These are phyloP conservation scores for Xanthorhoe spadicearia DNA, from an alignment of 2,888 invertebrate genomes.

Conservation along the genomic window DNA sequence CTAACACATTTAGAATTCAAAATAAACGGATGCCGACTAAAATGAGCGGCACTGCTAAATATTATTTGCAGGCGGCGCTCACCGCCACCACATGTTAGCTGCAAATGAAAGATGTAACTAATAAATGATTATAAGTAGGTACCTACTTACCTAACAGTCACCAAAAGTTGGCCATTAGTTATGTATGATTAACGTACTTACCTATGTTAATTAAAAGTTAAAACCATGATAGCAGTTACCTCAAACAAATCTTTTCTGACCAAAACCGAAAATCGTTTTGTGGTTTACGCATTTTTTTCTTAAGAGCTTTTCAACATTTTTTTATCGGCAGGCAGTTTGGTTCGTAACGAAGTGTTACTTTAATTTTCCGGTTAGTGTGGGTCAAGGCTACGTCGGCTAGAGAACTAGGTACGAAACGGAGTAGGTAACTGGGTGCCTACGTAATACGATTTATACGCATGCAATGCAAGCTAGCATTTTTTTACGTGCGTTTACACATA, in stretches of 20 bases:
- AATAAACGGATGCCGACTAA: conserved; percentile 19
- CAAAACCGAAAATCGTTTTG: too few relatives aligned
- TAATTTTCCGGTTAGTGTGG: conserved; percentile 30
- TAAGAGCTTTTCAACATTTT: not conserved
- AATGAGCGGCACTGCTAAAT: conserved; percentile 4
- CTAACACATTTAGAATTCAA: not conserved
- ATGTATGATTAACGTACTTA: not conserved
- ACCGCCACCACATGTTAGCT: conserved; percentile 40
- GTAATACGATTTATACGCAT: not conserved
- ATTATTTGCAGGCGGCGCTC: conserved; percentile 25
- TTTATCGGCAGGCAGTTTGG: not conserved
- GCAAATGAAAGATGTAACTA: conserved; percentile 44
- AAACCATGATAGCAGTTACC: too few relatives aligned
- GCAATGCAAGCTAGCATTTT: not conserved
- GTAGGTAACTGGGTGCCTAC: not conserved
- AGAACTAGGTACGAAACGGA: not conserved
- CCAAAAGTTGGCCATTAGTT: too few relatives aligned
- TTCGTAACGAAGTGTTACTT: conserved; percentile 21
- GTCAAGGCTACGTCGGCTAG: conserved; percentile 27
- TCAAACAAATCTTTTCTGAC: too few relatives aligned
- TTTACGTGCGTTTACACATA: too few relatives aligned
- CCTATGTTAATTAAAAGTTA: too few relatives aligned
- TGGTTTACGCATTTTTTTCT: not conserved
- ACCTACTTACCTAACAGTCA: too few relatives aligned
- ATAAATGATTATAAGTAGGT: too few relatives aligned